These are phyloP conservation scores for Microplitis manilae DNA, from an alignment of 2,888 invertebrate species.

Conservation along the genomic window DNA sequence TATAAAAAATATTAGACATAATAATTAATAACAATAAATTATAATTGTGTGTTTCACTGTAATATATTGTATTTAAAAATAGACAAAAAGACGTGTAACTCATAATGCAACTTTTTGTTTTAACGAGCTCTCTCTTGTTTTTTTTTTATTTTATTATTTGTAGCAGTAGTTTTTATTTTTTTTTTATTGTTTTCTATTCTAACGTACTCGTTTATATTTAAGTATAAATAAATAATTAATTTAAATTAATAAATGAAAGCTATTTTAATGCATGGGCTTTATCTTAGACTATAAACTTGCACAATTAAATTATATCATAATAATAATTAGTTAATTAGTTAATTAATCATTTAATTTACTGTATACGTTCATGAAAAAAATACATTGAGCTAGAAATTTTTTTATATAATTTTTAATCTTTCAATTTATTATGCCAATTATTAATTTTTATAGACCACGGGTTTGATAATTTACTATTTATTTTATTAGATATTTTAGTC, in stretches of 20 bases:
- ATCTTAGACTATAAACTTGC: constrained; percentile 26
- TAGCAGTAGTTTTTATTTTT: constrained; percentile 19
- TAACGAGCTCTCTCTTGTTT: constrained; percentile 35
- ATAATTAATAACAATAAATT: constrained; percentile 69
- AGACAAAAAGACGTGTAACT: constrained; percentile 53
- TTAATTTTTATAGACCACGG: too few species aligned
- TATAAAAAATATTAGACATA: constrained; percentile 61
- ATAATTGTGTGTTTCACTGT: constrained; percentile 71
- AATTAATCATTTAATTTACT: constrained; percentile 33
- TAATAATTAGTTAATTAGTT: background rate
- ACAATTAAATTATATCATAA: constrained; percentile 40
- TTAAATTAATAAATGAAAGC: background rate
- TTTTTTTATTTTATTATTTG: constrained; percentile 26
- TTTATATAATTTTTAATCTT: constrained; percentile 38
- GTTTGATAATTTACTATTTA: background rate
- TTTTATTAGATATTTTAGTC: too few species aligned
- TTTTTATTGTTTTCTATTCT: constrained; percentile 24
- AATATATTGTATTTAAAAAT: constrained; percentile 71
- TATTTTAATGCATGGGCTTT: constrained; percentile 39
- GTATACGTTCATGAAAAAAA: constrained; percentile 46
- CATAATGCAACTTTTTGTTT: constrained; percentile 34
- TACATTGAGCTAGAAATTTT: constrained; percentile 49
- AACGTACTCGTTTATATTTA: constrained; percentile 1
- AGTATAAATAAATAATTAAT: constrained; percentile 3
- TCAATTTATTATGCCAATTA: constrained; percentile 12